Evolutionary conservation across 2,888 invertebrate genomes (phyloP).

Genomic region (Lagria hirta): DNA sequence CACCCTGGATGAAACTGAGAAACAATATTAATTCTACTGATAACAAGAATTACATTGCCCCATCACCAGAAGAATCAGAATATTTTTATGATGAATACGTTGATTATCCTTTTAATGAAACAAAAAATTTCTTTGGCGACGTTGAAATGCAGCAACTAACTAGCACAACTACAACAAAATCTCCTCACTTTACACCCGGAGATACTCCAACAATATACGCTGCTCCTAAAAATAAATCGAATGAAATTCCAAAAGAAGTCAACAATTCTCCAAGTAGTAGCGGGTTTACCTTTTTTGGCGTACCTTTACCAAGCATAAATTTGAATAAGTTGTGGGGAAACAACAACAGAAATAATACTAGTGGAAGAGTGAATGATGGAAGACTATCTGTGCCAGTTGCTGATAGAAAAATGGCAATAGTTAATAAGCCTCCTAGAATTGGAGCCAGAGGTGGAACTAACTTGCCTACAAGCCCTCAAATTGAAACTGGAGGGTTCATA

Average conservation of each 20-base stretch:
- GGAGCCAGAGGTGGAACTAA: slow-evolving; percentile 12
- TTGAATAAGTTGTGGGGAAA: slow-evolving; percentile 63
- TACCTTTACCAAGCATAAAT: slow-evolving; percentile 74
- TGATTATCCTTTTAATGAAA: slow-evolving; percentile 72
- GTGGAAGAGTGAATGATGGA: slow-evolving; percentile 37
- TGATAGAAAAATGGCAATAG: slow-evolving; percentile 47
- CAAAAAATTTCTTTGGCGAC: too few relatives aligned
- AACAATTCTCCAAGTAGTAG: slow-evolving; percentile 58
- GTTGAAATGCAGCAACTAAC: slow-evolving; percentile 24
- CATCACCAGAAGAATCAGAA: slow-evolving; percentile 75
- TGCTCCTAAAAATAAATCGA: slow-evolving; percentile 50
- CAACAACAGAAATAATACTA: slow-evolving; percentile 35
- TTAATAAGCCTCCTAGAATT: slow-evolving; percentile 39
- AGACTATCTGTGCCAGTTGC: slow-evolving; percentile 27
- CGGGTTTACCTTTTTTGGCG: slow-evolving; percentile 82
- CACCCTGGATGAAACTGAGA: slow-evolving; percentile 60
- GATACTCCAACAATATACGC: slow-evolving; percentile 65
- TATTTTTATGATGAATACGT: slow-evolving; percentile 83
- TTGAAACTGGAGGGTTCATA: slow-evolving; percentile 75
- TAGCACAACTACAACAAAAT: slow-evolving; percentile 17
- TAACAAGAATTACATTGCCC: slow-evolving; percentile 57
- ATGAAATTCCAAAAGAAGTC: slow-evolving; percentile 45
- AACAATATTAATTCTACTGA: slow-evolving; percentile 46
- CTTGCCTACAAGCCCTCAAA: slow-evolving; percentile 59
- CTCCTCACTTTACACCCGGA: slow-evolving; percentile 47